Evolutionary conservation across 2,888 invertebrate genomes (phyloP), one percentile per base, ranked within the genome.

Genomic region (Hyposoter dolosus): DNA sequence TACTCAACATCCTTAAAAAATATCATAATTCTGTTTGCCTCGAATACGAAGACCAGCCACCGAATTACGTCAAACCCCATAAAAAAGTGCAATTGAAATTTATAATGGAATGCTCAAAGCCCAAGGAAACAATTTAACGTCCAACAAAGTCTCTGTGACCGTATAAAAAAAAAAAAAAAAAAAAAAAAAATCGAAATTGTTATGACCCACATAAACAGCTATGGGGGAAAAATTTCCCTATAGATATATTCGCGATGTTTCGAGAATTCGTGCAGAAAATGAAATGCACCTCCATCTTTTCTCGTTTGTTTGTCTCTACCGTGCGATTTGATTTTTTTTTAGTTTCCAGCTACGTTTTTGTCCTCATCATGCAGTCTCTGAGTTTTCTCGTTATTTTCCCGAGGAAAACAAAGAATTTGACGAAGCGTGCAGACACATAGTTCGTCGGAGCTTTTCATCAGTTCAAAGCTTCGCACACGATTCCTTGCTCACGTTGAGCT

Each of bases 401-500:
- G 28, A 32, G n/a, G 28, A 76, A 76, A 76, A 76, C 63, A 76
- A 76, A 76, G 76, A 28, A 65, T 65, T 76, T 76, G n/a, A 15
- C n/a, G 76, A 35, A 32, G 47, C 76, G 76, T 47, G 32, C 28
- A 40, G 23, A 40, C 53, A 19, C 35, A 40, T 40, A 35, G 23
- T 60, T 63, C 45, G 45, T n/a, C 60, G 43, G 45, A 75, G 60
- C 63, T 75, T 74, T 53, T 56, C 72, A 12, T 23, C 9, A 12
- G 72, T 23, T 53, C 56, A 56, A 56, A 56, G 56, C 53, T 35
- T 35, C 32, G 71, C 47, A n/a, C 47, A n/a, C 23, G 47, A 63
- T 35, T 45, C 28, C 63, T 17, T n/a, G 40, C 28, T 23, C 10
- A 45, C 50, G 10, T 75, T 75, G 45, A 47, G 63, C 60, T 47